Evolutionary conservation across 2,888 invertebrate species (phyloP), one percentile per base, ranked within the genome.

Genomic region (Patella depressa): DNA sequence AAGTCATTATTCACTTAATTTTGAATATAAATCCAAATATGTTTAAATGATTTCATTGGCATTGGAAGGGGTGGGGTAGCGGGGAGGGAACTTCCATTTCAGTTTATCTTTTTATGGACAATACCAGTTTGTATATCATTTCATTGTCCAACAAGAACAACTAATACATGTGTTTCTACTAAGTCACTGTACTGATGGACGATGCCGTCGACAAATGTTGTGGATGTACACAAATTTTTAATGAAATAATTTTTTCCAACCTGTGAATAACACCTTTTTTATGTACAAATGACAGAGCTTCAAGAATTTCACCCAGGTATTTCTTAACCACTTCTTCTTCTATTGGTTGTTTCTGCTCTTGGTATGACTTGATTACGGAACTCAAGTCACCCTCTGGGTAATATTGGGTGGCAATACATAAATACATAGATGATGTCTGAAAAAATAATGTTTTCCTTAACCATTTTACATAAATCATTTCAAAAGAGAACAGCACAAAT

Each of bases 371-470:
- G 19, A 91, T 81, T 5, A 87, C 79, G 53, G 80, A 80, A 19
- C 82, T 84, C 55, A 91, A 83, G 73, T 88, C 88, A 24, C 90
- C 90, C 29, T 87, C 84, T 15, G 84, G 81, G 78, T 89, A 91
- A 78, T 88, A 88, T 1, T 90, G 86, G 88, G 89, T 90, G 29
- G 89, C 85, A 70, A 90, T 89, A 78, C 89, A 88, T 53, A 91
- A 84, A 78, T 84, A 90, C 82, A 91, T 88, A 1, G 91, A 87
- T 4, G 89, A 90, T 54, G 87, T 87, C 89, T 90, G 82, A 19
- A 81, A 80, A 71, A 75, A 17, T 29, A 11, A 74, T 14, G 54
- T 29, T 71, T 34, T 11, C 54, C 53, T 19, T 71, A 11, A 69
- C 3, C 69, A 75, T 19, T 24, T 11, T 53, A 15, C 24, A 34